A percentile compares a stretch with the other conserved stretches of the same genome.
These are phyloP conservation scores for Haemorhous mexicanus DNA, from an alignment of 2,113 vertebrate species.

Conservation along the genomic window DNA sequence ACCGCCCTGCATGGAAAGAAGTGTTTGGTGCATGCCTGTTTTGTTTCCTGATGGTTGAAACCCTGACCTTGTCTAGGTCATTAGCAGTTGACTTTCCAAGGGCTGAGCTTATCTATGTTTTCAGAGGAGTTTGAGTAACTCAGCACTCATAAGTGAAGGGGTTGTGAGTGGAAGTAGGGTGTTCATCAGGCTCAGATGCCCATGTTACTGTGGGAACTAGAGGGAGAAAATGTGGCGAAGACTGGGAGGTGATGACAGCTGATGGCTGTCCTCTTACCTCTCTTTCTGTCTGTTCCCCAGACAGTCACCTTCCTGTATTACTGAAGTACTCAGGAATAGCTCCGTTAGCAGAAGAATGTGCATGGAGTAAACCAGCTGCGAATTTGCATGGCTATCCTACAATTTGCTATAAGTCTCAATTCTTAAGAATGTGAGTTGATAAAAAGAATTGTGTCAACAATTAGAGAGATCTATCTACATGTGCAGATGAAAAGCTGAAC, in stretches of 20 bases:
- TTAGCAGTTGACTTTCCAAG: not conserved
- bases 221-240: not conserved
- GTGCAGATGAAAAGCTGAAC: not conserved
- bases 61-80: not conserved
- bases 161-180: not conserved
- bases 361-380: not conserved
- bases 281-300: not conserved
- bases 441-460: not conserved
- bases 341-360: not conserved
- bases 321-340: not conserved
- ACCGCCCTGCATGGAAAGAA: not conserved
- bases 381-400: not conserved
- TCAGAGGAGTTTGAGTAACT: not conserved
- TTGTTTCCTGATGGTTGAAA: not conserved
- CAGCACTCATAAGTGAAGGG: not conserved
- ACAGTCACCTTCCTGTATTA: not conserved
- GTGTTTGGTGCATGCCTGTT: not conserved
- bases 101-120: not conserved
- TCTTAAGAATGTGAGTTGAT: not conserved
- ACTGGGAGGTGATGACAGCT: not conserved
- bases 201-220: not conserved
- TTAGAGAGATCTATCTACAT: not conserved
- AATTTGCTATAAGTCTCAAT: not conserved
- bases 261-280: not conserved
- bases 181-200: fast-evolving